Evolutionary conservation across 2,113 vertebrate species (phyloP).

Genomic region (Notarius quadriscutis): DNA sequence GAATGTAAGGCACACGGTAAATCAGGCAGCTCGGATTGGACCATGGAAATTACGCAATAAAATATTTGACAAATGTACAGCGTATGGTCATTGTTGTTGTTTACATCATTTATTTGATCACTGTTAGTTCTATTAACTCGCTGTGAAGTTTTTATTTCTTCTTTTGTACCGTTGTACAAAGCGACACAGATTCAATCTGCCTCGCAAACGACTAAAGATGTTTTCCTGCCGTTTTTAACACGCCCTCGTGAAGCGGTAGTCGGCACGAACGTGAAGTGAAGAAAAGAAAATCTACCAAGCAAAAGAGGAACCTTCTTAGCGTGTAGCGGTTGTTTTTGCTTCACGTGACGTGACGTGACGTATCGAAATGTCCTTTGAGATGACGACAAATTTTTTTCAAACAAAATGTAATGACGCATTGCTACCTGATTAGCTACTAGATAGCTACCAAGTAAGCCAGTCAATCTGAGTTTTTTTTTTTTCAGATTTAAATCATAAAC

Average conservation of each 20-base stretch:
- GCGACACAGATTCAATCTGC: neutral
- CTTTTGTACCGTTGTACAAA: neutral
- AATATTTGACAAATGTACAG: neutral
- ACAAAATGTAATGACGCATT: neutral
- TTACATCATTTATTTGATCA: neutral
- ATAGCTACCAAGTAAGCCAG: neutral
- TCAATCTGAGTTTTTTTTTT: neutral
- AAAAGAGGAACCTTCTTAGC: neutral
- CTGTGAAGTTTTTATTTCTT: neutral
- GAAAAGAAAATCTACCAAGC: neutral
- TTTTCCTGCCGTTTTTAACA: neutral
- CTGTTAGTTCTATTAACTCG: neutral
- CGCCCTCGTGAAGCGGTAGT: neutral
- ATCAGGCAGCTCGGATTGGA: slow-evolving; percentile 5
- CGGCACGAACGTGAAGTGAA: neutral
- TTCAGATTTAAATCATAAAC: neutral
- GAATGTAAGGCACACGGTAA: neutral
- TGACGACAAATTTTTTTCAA: neutral
- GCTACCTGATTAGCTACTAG: neutral
- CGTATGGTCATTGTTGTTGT: neutral
- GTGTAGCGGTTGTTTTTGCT: neutral
- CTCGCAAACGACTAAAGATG: neutral
- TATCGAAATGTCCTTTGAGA: neutral
- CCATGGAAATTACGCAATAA: neutral
- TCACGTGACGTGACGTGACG: neutral